Evolutionary conservation across 2,797 vertebrate genomes (phyloP).

Genomic region (Euthynnus affinis): DNA sequence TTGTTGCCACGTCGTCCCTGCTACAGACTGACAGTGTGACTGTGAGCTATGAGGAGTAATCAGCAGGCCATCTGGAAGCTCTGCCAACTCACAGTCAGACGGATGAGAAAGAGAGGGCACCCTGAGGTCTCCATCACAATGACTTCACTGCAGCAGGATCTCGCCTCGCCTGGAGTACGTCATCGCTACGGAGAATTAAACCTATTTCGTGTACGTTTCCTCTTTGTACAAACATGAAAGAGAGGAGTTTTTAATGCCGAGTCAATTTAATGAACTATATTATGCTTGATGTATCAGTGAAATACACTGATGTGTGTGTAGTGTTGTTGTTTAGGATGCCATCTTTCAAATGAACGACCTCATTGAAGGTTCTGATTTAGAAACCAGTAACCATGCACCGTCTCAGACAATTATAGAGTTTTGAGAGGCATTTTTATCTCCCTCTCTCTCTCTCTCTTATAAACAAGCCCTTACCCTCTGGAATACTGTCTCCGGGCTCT

Average conservation of each 20-base stretch:
- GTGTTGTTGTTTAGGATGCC: not conserved
- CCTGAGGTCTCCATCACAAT: constrained; percentile 10
- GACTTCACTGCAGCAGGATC: not conserved
- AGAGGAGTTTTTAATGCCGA: not conserved
- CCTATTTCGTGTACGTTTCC: not conserved
- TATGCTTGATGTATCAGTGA: not conserved
- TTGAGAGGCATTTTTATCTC: not conserved
- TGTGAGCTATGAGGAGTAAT: constrained; percentile 16
- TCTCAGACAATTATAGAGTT: not conserved
- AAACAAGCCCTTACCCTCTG: constrained; percentile 85
- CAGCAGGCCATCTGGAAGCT: constrained; percentile 11
- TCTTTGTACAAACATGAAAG: not conserved
- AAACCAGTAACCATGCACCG: not conserved
- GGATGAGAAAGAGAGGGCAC: constrained; percentile 6
- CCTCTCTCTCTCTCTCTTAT: not conserved
- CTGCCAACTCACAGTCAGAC: constrained; percentile 30
- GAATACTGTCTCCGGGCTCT: constrained; percentile 87
- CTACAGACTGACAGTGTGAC: constrained; percentile 12
- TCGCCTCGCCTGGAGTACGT: not conserved
- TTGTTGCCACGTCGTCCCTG: not conserved
- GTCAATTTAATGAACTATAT: not conserved
- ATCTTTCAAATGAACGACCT: not conserved
- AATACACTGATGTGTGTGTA: not conserved
- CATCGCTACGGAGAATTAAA: not conserved
- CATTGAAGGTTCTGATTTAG: not conserved